Evolutionary conservation across 53 echinoderm and acorn worm genomes (phyloP), one percentile per base, ranked within the genome.

Genomic region (Mesocentrotus franciscanus): DNA sequence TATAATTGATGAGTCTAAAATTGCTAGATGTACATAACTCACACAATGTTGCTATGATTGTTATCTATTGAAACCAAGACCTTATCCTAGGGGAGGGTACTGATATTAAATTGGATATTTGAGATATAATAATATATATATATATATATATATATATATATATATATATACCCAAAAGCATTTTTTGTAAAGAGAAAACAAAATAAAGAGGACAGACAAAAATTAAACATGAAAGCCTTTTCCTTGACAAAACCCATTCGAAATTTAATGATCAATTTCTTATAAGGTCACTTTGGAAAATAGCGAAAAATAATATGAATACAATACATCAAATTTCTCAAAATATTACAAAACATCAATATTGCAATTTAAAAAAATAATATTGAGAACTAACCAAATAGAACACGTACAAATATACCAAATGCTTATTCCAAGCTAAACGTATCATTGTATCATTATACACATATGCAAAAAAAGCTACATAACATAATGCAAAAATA

Each of bases 231-330:
- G 39, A 39, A 39, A 39, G 39, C 64, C 10, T 74, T 74, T n/a
- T 29, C 22, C 29, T 74, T 16, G 74, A 74, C 74, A 26, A 74
- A 27, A 74, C 74, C 2, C 20, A 26, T 26, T 26, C 74, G 74
- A 74, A 16, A 74, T 74, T 74, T 74, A 74, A 27, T 74, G n/a
- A 74, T 26, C 10, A 74, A 22, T 39, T 32, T 61, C 35, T 33
- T 34, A 20, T 61, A 91, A 91, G 24, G 68, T 35, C 62, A 66
- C 35, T 91, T 59, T 90, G 42, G 27, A 61, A n/a, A 90, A 58
- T 59, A 58, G 89, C 26, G 20, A 89, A 60, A 90, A 90, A 90
- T 60, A 91, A 35, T 68, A 66, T 39, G 68, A 91, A 91, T 32
- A 66, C 35, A 22, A 17, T 36, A 35, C 66, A 66, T 26, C 59